phyloP scores from a whole-genome alignment of 2,888 invertebrate species.

The Lutraria lutraria region DNA sequence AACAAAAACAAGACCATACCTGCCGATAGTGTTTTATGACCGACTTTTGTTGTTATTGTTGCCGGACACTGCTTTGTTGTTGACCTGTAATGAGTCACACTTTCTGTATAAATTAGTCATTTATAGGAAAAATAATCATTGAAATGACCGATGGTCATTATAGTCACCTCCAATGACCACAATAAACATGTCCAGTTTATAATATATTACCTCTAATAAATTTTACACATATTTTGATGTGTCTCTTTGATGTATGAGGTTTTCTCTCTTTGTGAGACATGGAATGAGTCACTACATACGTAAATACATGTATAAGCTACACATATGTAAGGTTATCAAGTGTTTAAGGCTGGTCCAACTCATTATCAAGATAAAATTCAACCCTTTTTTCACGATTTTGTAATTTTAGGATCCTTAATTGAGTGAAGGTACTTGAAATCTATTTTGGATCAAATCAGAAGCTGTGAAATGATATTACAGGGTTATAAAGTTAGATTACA shows the following conservation, averaged over 20 bases:
- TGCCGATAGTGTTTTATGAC: too few relatives aligned
- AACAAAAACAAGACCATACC: too few relatives aligned
- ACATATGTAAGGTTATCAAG: too few relatives aligned
- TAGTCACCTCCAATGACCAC: not conserved
- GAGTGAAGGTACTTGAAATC: not conserved
- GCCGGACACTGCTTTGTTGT: not conserved
- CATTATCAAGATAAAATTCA: not conserved
- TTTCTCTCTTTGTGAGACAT: not conserved
- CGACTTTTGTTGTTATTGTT: not conserved
- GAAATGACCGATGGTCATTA: not conserved
- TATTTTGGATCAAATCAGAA: not conserved
- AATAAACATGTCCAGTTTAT: slow-evolving; percentile 21
- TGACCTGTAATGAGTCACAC: not conserved
- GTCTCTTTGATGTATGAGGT: not conserved
- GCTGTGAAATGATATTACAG: not conserved
- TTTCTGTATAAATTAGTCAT: not conserved
- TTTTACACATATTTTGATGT: not conserved
- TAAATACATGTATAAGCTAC: too few relatives aligned
- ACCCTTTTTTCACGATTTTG: not conserved
- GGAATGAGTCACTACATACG: not conserved
- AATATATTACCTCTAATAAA: slow-evolving; percentile 9
- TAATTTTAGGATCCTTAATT: not conserved
- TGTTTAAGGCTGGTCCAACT: not conserved
- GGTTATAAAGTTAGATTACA: too few relatives aligned
- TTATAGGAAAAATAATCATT: not conserved